Conservation (phyloP, 2,113 vertebrate species). For the Nicator chloris region DNA sequence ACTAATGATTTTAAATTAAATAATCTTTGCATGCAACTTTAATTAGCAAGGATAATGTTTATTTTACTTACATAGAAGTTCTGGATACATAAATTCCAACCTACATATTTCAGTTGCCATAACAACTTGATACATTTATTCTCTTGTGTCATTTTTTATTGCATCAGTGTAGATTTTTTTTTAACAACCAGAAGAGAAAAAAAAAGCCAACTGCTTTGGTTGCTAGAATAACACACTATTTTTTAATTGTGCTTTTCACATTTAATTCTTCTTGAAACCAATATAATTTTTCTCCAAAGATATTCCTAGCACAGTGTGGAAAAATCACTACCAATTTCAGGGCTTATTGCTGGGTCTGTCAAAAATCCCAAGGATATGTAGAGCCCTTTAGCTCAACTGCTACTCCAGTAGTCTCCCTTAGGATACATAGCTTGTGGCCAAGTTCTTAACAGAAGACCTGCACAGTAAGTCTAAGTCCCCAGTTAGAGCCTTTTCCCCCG, state of each 20-base stretch:
- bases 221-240: slow-evolving; percentile 60
- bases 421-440: not conserved
- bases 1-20: slow-evolving; percentile 65
- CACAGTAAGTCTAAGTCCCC: not conserved
- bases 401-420: not conserved
- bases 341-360: not conserved
- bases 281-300: slow-evolving; percentile 40
- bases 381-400: not conserved
- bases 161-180: slow-evolving; percentile 3
- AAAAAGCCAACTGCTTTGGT: not conserved
- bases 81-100: slow-evolving; percentile 73
- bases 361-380: not conserved
- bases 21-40: slow-evolving; percentile 64
- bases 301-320: not conserved
- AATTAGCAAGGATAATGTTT: slow-evolving; percentile 72
- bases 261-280: slow-evolving; percentile 50
- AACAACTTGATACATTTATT: slow-evolving; percentile 75
- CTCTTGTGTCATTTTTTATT: slow-evolving; percentile 70
- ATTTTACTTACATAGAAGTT: slow-evolving; percentile 68
- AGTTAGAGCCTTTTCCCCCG: not conserved
- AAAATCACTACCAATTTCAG: not conserved
- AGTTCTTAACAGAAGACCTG: not conserved
- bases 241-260: slow-evolving; percentile 67
- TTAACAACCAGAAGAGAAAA: not conserved
- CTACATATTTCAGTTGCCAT: slow-evolving; percentile 73